Evolutionary conservation across 2,797 vertebrate genomes (phyloP).

Genomic region (Anguilla obscura): DNA sequence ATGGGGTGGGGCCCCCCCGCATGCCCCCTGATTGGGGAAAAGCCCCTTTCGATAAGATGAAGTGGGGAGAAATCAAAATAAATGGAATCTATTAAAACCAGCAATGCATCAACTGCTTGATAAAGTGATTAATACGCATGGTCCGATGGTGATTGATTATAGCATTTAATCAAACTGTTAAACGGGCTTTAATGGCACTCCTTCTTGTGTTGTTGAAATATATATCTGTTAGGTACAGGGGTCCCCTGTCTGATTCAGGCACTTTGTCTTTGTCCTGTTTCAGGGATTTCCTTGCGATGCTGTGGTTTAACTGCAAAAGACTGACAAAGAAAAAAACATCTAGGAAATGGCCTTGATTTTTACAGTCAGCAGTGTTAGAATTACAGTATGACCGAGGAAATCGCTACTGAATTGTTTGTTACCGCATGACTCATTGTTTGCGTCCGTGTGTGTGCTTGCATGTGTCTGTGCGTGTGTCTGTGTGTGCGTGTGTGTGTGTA

Average conservation of each 20-base stretch:
- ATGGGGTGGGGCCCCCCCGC: conserved; percentile 16
- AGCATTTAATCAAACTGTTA: conserved; percentile 99
- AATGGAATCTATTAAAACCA: conserved; percentile 99
- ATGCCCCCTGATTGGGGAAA: conserved; percentile 77
- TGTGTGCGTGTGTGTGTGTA: background rate
- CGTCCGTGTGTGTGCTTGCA: background rate
- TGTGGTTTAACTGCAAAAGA: background rate
- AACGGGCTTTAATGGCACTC: conserved; percentile 70
- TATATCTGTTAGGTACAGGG: conserved; percentile 38
- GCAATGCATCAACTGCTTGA: conserved; percentile 99
- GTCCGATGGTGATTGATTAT: conserved; percentile 99
- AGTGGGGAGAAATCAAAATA: conserved; percentile 99
- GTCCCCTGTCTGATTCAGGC: background rate
- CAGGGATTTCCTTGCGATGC: background rate
- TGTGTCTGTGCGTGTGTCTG: background rate
- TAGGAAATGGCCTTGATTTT: background rate
- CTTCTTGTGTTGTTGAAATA: conserved; percentile 54
- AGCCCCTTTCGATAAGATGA: conserved; percentile 89
- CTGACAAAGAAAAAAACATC: background rate
- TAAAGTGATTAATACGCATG: conserved; percentile 99
- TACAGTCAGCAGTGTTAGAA: background rate
- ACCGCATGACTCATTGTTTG: background rate
- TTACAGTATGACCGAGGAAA: background rate
- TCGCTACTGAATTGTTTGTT: background rate
- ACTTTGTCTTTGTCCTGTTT: background rate